Percentiles rank a stretch among this genome's conserved stretches.
phyloP scores from a whole-genome alignment of 2,888 invertebrate species.

The Lepeophtheirus nordmannii region DNA sequence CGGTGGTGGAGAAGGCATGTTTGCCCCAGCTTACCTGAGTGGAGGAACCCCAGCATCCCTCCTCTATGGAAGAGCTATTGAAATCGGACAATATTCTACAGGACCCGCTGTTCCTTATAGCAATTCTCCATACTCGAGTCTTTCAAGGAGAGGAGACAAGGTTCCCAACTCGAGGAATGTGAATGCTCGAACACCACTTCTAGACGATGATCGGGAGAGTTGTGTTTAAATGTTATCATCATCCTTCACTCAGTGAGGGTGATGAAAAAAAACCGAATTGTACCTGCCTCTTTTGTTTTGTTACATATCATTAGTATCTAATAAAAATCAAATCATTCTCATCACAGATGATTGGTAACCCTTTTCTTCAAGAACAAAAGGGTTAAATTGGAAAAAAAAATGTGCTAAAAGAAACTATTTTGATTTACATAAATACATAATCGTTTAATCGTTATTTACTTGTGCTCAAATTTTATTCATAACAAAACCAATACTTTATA shows the following conservation, averaged over 20 bases:
- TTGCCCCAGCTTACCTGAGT: not conserved
- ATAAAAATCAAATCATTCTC: too few species aligned
- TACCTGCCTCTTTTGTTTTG: too few species aligned
- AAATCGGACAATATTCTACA: not conserved
- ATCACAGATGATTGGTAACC: too few species aligned
- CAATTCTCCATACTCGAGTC: constrained; percentile 10
- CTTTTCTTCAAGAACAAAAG: too few species aligned
- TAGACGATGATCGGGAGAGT: constrained; percentile 18
- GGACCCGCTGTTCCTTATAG: not conserved
- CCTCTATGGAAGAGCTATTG: not conserved
- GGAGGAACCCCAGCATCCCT: not conserved
- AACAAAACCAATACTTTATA: too few species aligned
- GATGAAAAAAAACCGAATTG: too few species aligned
- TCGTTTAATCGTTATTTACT: too few species aligned
- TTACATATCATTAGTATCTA: too few species aligned
- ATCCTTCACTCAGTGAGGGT: not conserved
- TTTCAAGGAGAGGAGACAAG: not conserved
- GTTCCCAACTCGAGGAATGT: not conserved
- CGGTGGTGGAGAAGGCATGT: not conserved
- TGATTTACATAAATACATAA: too few species aligned
- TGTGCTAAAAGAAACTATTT: too few species aligned
- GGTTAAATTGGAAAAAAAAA: too few species aligned
- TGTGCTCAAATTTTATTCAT: too few species aligned
- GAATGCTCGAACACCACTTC: not conserved
- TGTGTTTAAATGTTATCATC: constrained; percentile 2